Evolutionary conservation across 2,113 vertebrate species (phyloP).

Genomic region (Dipodomys spectabilis): DNA sequence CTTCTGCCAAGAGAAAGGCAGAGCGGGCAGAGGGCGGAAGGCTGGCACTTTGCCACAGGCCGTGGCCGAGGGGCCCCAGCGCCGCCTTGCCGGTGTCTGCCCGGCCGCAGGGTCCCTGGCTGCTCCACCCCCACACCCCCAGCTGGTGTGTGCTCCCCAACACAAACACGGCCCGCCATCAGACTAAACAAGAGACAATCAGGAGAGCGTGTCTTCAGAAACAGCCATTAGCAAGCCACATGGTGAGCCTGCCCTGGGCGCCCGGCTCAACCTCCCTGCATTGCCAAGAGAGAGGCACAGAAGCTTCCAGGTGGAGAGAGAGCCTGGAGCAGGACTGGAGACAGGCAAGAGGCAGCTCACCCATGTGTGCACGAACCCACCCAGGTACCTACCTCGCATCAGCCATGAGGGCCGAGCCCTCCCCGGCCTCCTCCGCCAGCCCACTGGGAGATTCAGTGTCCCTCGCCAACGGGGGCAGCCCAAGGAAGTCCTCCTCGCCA

Average conservation of each 20-base stretch:
- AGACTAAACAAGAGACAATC: slow-evolving; percentile 30
- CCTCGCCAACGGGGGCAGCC: background rate
- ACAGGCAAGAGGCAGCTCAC: too few relatives aligned
- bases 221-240: background rate
- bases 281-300: fast-evolving
- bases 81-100: background rate
- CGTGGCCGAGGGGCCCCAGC: background rate
- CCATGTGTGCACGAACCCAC: fast-evolving
- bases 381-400: slow-evolving; percentile 33
- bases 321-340: fast-evolving
- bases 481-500: background rate
- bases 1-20: too few relatives aligned
- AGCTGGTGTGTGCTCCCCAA: slow-evolving; percentile 31
- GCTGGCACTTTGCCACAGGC: too few relatives aligned
- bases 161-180: background rate
- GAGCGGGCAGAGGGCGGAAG: too few relatives aligned
- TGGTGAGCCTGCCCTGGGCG: background rate
- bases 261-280: background rate
- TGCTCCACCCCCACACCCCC: slow-evolving; percentile 5
- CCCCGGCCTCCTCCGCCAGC: fast-evolving
- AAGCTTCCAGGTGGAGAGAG: fast-evolving
- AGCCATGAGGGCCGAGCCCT: fast-evolving
- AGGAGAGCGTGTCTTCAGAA: background rate
- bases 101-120: background rate
- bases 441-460: background rate